Conservation (phyloP, 2,888 invertebrate genomes). For the Andrena praecox region DNA sequence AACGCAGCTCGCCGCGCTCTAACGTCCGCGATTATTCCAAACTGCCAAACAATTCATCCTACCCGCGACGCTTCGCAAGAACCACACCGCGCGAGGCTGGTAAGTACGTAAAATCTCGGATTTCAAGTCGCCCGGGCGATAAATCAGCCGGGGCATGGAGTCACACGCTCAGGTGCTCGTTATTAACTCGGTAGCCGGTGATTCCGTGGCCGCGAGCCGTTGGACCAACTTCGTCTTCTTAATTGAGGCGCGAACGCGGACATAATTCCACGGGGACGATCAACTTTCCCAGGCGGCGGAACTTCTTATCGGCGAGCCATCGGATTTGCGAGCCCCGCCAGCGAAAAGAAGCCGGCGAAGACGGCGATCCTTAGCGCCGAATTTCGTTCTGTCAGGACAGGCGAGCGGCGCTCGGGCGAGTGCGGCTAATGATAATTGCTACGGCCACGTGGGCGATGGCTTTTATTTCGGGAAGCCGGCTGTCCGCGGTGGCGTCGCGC, state of each 20-base stretch:
- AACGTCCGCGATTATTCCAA: constrained; percentile 18
- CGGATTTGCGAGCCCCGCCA: constrained; percentile 46
- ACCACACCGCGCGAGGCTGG: not conserved
- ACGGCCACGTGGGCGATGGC: constrained; percentile 72
- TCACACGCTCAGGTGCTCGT: constrained; percentile 40
- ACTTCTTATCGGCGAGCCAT: constrained; percentile 60
- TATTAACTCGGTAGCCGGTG: constrained; percentile 44
- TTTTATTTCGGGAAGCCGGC: constrained; percentile 75
- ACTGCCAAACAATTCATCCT: constrained; percentile 12
- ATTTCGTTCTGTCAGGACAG: constrained; percentile 62
- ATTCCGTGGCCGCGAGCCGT: constrained; percentile 6
- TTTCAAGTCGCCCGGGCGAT: constrained; percentile 37
- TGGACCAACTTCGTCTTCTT: constrained; percentile 26
- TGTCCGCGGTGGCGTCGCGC: constrained; percentile 70
- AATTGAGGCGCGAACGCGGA: constrained; percentile 46
- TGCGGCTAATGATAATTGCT: constrained; percentile 83
- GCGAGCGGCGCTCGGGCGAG: constrained; percentile 62
- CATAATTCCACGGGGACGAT: constrained; percentile 54
- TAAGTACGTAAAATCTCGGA: constrained; percentile 36
- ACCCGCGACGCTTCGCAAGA: not conserved
- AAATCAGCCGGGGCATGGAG: constrained; percentile 42
- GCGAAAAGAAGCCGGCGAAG: constrained; percentile 63
- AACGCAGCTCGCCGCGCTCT: not conserved
- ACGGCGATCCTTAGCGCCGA: constrained; percentile 60
- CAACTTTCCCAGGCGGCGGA: constrained; percentile 47